phyloP scores from a whole-genome alignment of 2,113 vertebrate species.

The Panthera leo region DNA sequence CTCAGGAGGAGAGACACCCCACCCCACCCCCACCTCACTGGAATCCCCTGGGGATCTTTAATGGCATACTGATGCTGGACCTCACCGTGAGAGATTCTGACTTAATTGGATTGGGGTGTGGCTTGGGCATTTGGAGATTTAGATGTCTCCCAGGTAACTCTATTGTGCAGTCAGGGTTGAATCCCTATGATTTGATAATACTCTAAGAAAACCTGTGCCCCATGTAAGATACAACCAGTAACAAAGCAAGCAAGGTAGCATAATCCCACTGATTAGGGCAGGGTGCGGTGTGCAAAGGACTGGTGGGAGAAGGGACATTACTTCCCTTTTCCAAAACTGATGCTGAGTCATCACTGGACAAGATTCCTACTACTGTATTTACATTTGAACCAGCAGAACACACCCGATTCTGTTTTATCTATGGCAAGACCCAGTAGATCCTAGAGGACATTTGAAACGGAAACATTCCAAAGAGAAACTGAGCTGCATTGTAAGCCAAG shows the following conservation, averaged over 20 bases:
- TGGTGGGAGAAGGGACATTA: neutral
- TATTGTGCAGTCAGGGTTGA: neutral
- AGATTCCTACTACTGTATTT: neutral
- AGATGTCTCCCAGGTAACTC: neutral
- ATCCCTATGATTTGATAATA: neutral
- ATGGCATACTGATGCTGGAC: neutral
- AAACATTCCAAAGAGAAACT: slow-evolving; percentile 49
- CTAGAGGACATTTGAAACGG: slow-evolving; percentile 36
- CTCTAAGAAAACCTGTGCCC: neutral
- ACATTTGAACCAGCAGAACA: slow-evolving; percentile 30
- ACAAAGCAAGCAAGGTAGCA: neutral
- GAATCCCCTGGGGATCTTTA: neutral
- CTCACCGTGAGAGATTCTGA: neutral
- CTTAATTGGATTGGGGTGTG: neutral
- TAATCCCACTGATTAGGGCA: neutral
- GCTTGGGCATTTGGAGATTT: neutral
- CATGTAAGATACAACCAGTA: neutral
- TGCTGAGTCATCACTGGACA: neutral
- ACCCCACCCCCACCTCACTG: neutral
- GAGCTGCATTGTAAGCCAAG: slow-evolving; percentile 55
- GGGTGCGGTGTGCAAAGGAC: neutral
- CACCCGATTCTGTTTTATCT: slow-evolving; percentile 16
- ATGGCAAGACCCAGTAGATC: neutral
- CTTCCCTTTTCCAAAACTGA: neutral
- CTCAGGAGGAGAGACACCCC: neutral